A percentile compares a stretch with the other conserved stretches of the same genome.
Conservation (phyloP, 2,888 invertebrate species). For the Cheilosia soror region DNA sequence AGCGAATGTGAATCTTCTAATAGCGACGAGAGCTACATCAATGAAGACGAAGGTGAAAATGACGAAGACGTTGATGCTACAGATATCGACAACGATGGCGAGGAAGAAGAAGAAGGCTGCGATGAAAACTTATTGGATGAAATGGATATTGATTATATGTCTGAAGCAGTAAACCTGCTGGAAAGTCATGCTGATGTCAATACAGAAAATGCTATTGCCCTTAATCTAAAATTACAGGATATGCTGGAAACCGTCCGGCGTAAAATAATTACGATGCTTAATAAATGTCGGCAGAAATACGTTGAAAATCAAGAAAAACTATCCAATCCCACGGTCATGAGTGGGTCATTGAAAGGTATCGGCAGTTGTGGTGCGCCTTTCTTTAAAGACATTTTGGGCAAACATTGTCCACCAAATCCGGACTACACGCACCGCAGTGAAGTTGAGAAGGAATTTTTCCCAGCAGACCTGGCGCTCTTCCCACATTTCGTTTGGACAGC, state of each 20-base stretch:
- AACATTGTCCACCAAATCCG: slow-evolving; percentile 86
- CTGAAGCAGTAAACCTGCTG: slow-evolving; percentile 34
- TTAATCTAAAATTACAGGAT: slow-evolving; percentile 53
- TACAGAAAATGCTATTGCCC: slow-evolving; percentile 48
- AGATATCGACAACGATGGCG: neutral
- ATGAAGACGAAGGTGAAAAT: slow-evolving; percentile 2
- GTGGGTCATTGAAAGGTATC: slow-evolving; percentile 32
- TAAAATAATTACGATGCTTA: slow-evolving; percentile 48
- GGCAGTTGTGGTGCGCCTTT: slow-evolving; percentile 81
- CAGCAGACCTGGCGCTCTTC: slow-evolving; percentile 83
- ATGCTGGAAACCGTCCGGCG: slow-evolving; percentile 34
- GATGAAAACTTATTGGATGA: slow-evolving; percentile 25
- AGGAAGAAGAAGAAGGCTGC: neutral
- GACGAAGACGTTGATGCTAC: neutral
- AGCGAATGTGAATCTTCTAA: slow-evolving; percentile 15
- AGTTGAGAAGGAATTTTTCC: slow-evolving; percentile 81
- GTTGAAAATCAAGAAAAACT: slow-evolving; percentile 50
- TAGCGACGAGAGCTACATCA: slow-evolving; percentile 20
- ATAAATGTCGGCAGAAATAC: slow-evolving; percentile 59
- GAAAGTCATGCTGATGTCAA: slow-evolving; percentile 50
- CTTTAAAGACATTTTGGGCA: slow-evolving; percentile 87
- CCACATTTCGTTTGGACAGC: slow-evolving; percentile 85
- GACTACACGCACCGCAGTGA: slow-evolving; percentile 85
- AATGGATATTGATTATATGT: slow-evolving; percentile 35
- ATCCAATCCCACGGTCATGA: slow-evolving; percentile 1